Evolutionary conservation across 2,888 invertebrate genomes (phyloP), one percentile per base, ranked within the genome.

Genomic region (Coenonympha arcania): DNA sequence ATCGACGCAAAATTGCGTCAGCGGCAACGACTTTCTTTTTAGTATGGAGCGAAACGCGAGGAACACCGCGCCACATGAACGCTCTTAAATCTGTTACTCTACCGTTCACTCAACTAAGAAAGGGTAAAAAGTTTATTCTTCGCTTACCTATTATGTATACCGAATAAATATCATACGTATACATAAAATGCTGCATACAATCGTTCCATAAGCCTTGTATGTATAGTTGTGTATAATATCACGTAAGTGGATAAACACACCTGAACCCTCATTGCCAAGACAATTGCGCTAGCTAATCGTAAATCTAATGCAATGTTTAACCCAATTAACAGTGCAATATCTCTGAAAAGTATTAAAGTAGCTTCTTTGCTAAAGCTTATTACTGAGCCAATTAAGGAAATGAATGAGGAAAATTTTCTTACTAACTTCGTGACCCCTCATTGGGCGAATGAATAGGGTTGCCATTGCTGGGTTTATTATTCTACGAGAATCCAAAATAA

Each of bases 361-460:
- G 46, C 46, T 52, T 50, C 53, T 55, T 55, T 52, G 51, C 52
- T 42, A 54, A 51, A 54, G 52, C 51, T 50, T 54, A 57, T 57
- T 54, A 55, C 49, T 55, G 52, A 58, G 60, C 61, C 62, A 61
- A 64, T 64, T 62, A 61, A 58, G 58, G 54, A 57, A 61, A 64
- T 62, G 63, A 62, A 60, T 55, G 51, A 58, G 58, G 59, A 64
- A 57, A 65, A 58, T 63, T 62, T 61, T 64, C 63, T 65, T 62
- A 62, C 65, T 60, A 58, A 61, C 62, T 64, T 58, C 57, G 49
- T 56, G 58, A 59, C 64, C 62, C 65, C 64, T 69, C 67, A 68
- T 63, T 52, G 64, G 63, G 63, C 63, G 62, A 67, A 4, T 22
- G 13, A 11, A 13, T 24, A 39, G 39, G 39, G 39, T 24, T 39